A percentile compares a stretch with the other conserved stretches of the same genome.
These are phyloP conservation scores for Aselliscus stoliczkanus DNA, from an alignment of 2,797 vertebrate genomes.

Conservation along the genomic window DNA sequence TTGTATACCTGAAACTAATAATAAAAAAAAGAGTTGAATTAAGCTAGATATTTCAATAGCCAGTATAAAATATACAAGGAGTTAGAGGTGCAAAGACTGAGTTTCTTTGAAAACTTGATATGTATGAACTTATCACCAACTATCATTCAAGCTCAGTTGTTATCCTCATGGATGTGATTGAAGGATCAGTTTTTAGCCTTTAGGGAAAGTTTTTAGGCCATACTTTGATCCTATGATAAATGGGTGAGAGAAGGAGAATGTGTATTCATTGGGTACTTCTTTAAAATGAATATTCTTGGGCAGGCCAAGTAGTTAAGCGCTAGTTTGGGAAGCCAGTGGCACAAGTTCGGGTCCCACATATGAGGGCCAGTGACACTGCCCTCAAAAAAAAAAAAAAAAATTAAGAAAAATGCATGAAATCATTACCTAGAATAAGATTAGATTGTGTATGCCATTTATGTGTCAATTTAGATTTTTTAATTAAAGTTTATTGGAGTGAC, in stretches of 20 bases:
- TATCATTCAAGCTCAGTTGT: background rate
- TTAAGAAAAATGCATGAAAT: background rate
- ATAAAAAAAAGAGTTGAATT: background rate
- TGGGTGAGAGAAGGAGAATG: background rate
- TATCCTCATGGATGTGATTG: background rate
- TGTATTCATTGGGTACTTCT: background rate
- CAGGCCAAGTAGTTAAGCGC: too few species aligned
- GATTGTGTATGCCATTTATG: background rate
- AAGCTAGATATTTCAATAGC: background rate
- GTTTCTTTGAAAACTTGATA: background rate
- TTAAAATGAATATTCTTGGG: background rate
- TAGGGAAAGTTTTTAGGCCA: background rate
- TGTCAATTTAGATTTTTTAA: background rate
- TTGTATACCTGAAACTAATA: too few species aligned
- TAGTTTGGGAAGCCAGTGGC: too few species aligned
- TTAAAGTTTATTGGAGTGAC: too few species aligned
- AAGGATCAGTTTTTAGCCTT: background rate
- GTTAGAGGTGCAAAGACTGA: background rate
- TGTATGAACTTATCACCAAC: background rate
- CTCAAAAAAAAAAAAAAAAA: too few species aligned
- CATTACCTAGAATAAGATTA: too few species aligned
- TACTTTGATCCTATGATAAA: background rate
- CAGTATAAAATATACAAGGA: background rate
- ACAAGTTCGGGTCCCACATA: too few species aligned
- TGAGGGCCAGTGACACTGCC: too few species aligned